These are phyloP conservation scores for Gortyna flavago DNA, from an alignment of 2,888 invertebrate genomes.

Conservation along the genomic window DNA sequence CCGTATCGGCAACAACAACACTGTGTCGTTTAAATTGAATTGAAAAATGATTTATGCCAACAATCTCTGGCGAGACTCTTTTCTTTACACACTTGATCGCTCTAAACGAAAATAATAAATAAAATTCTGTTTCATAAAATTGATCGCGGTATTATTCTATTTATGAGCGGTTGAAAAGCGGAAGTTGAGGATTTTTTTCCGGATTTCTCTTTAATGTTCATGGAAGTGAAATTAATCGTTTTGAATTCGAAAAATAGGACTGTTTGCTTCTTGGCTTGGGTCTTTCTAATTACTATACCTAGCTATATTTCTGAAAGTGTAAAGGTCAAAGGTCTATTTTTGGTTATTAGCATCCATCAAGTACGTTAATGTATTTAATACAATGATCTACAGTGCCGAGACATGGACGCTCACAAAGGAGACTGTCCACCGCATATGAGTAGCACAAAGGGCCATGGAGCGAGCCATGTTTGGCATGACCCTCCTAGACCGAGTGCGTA, in stretches of 20 bases:
- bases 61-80: constrained; percentile 83
- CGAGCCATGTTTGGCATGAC: too few species aligned
- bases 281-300: background rate
- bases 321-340: background rate
- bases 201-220: background rate
- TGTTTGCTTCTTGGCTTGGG: constrained; percentile 12
- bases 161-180: constrained; percentile 70
- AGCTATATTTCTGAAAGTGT: background rate
- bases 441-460: too few species aligned
- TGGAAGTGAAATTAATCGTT: constrained; percentile 28
- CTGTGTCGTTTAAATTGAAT: constrained; percentile 88
- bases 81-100: constrained; percentile 84
- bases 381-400: too few species aligned
- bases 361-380: too few species aligned
- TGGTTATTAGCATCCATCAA: background rate
- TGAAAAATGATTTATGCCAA: constrained; percentile 88
- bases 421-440: too few species aligned
- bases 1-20: constrained; percentile 82
- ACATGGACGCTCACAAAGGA: too few species aligned
- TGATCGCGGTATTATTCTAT: constrained; percentile 74
- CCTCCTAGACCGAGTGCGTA: too few species aligned
- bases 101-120: constrained; percentile 83
- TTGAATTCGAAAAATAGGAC: constrained; percentile 4
- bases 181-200: constrained; percentile 67
- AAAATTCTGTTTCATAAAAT: constrained; percentile 76